Conservation (phyloP, 2,113 vertebrate genomes). For the Chaetorhynchus papuensis region DNA sequence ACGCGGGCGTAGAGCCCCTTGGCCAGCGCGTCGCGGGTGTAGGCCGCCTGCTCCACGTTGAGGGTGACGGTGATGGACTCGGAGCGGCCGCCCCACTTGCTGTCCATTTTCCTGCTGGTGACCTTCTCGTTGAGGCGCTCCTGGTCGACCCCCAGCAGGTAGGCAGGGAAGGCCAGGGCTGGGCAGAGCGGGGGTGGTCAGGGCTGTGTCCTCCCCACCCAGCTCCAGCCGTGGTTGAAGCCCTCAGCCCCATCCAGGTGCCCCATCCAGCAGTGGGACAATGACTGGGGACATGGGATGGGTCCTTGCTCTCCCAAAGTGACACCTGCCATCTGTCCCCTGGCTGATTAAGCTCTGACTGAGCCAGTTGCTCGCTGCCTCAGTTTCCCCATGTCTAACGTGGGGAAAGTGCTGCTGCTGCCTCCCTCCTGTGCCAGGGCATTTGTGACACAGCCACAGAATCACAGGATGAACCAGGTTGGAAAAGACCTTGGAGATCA, state of each 20-base stretch:
- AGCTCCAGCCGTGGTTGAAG: rapidly evolving
- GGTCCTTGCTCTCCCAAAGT: background rate
- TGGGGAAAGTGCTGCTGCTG: background rate
- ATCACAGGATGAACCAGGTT: background rate
- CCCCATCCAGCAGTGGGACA: background rate
- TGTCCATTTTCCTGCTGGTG: conserved; percentile 95
- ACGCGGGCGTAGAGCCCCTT: conserved; percentile 90
- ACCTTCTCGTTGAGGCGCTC: conserved; percentile 88
- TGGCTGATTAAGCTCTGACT: background rate
- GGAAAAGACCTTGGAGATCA: background rate
- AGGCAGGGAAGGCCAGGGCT: conserved; percentile 92
- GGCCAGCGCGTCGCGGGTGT: conserved; percentile 90
- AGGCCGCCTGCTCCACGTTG: conserved; percentile 90
- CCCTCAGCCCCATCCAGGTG: rapidly evolving
- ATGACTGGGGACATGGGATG: rapidly evolving
- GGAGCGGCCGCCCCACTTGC: conserved; percentile 89
- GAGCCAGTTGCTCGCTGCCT: background rate
- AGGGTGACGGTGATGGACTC: conserved; percentile 94
- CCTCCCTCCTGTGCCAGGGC: background rate
- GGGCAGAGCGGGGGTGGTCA: background rate
- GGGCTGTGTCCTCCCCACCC: background rate
- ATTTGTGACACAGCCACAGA: background rate
- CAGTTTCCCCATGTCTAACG: background rate
- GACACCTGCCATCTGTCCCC: background rate
- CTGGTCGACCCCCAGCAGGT: conserved; percentile 88